Percentiles rank a stretch among this genome's conserved stretches.
These are phyloP conservation scores for Mechanitis mazaeus DNA, from an alignment of 2,888 invertebrate species.

Conservation along the genomic window DNA sequence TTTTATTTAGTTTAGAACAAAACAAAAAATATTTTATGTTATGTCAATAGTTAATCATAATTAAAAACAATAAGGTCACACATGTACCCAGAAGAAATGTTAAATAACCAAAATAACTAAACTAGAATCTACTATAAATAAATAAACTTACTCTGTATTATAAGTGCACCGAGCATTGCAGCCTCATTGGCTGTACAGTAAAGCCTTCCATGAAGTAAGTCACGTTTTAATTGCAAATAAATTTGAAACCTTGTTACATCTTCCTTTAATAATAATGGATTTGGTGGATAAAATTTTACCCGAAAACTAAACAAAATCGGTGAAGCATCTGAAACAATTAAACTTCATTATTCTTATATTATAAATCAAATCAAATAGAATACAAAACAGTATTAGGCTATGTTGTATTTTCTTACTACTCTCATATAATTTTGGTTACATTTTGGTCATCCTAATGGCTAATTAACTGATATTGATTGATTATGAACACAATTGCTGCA, in stretches of 20 bases:
- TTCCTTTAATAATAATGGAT: constrained; percentile 94
- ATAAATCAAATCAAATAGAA: too few relatives aligned
- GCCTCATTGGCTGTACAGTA: constrained; percentile 94
- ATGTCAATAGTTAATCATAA: too few relatives aligned
- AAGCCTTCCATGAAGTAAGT: constrained; percentile 94
- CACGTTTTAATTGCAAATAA: constrained; percentile 94
- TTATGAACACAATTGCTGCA: too few relatives aligned
- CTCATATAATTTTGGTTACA: too few relatives aligned
- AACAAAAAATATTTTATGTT: too few relatives aligned
- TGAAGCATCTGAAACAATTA: constrained; percentile 83
- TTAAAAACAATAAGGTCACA: too few relatives aligned
- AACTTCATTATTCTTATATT: too few relatives aligned
- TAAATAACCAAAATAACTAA: background rate
- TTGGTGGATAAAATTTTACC: constrained; percentile 98
- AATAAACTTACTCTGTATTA: constrained; percentile 88
- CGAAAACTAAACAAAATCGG: constrained; percentile 96
- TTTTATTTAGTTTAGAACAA: too few relatives aligned
- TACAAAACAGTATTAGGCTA: too few relatives aligned
- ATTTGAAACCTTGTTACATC: constrained; percentile 96
- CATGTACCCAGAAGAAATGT: background rate
- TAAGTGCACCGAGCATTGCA: constrained; percentile 91
- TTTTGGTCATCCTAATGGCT: too few relatives aligned
- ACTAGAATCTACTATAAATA: constrained; percentile 14
- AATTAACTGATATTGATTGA: too few relatives aligned
- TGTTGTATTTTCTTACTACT: too few relatives aligned